Percentiles rank a stretch among this genome's conserved stretches.
These are phyloP conservation scores for Stichopus chloronotus DNA, from an alignment of 35 echinoderm and acorn worm genomes.

Conservation along the genomic window DNA sequence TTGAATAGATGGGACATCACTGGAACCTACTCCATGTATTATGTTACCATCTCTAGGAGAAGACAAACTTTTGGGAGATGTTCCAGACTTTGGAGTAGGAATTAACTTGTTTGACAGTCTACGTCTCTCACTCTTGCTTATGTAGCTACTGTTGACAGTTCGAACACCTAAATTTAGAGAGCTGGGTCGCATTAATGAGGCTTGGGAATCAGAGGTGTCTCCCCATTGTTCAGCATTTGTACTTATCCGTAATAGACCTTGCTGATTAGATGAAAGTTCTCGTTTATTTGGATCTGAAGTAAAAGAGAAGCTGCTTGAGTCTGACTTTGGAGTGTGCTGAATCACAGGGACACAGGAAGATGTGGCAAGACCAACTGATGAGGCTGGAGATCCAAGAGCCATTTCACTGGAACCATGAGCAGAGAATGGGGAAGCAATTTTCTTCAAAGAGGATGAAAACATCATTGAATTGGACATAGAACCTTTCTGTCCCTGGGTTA, in stretches of 20 bases:
- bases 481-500: neutral
- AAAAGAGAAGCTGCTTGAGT: constrained; percentile 28
- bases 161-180: constrained; percentile 42
- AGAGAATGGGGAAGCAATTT: constrained; percentile 20
- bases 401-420: neutral
- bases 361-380: constrained; percentile 14
- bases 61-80: constrained; percentile 34
- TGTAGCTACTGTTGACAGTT: constrained; percentile 39
- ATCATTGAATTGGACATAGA: neutral
- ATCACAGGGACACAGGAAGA: constrained; percentile 82
- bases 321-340: constrained; percentile 73
- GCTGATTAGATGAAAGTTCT: neutral
- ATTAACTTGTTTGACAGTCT: constrained; percentile 1
- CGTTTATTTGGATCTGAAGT: constrained; percentile 41
- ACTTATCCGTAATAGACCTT: constrained; percentile 44
- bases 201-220: neutral
- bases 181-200: constrained; percentile 26
- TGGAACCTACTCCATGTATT: constrained; percentile 11
- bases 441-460: constrained; percentile 29
- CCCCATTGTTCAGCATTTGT: neutral
- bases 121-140: constrained; percentile 54
- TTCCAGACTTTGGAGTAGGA: constrained; percentile 19
- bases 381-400: constrained; percentile 1
- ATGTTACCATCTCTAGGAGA: constrained; percentile 1
- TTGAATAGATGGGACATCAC: constrained; percentile 40